Evolutionary conservation across 2,888 invertebrate genomes (phyloP).

Genomic region (Aporophyla lueneburgensis): DNA sequence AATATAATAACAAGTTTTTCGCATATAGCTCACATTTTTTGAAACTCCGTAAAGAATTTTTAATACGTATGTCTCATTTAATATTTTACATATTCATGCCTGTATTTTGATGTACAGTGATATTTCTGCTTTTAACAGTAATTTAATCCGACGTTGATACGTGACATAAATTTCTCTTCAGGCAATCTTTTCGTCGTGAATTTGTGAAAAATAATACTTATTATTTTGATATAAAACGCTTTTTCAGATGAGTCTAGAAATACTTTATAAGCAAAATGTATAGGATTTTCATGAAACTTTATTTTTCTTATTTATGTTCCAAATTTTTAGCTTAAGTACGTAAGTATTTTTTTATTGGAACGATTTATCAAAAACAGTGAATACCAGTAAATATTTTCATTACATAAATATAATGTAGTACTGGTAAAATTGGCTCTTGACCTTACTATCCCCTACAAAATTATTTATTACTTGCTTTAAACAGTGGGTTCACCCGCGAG

Average conservation of each 20-base stretch:
- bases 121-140: conserved; percentile 3
- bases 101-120: neutral
- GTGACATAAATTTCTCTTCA: conserved; percentile 25
- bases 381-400: neutral
- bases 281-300: neutral
- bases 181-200: conserved; percentile 23
- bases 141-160: conserved; percentile 5
- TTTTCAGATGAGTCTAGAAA: neutral
- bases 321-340: no score
- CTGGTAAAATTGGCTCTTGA: neutral
- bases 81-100: neutral
- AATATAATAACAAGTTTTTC: neutral
- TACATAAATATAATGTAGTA: neutral
- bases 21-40: neutral
- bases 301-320: neutral
- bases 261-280: neutral
- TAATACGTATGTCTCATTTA: neutral
- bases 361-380: neutral
- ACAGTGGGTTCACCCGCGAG: no score
- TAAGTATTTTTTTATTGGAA: neutral
- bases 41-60: neutral
- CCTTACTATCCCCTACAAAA: neutral
- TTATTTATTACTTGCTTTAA: neutral
- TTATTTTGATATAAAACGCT: neutral
- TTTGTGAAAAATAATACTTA: conserved; percentile 18